Percentiles rank a stretch among this genome's conserved stretches.
Evolutionary conservation across 2,888 invertebrate genomes (phyloP).

Genomic region (Coleophora deauratella): DNA sequence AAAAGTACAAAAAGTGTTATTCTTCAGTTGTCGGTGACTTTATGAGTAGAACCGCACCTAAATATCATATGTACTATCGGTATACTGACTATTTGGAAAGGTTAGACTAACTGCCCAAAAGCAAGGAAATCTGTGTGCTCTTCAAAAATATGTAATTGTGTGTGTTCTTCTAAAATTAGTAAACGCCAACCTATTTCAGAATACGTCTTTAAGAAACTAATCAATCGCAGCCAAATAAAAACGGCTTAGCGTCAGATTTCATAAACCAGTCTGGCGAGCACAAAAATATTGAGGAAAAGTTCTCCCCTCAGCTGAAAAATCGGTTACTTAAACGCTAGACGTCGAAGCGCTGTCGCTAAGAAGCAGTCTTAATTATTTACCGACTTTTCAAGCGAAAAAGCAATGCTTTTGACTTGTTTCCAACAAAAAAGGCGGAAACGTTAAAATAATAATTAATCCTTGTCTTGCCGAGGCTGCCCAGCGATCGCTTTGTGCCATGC

Average conservation of each 20-base stretch:
- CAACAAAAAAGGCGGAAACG: slow-evolving; percentile 65
- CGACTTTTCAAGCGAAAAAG: slow-evolving; percentile 64
- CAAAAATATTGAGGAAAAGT: slow-evolving; percentile 27
- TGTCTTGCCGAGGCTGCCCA: slow-evolving; percentile 21
- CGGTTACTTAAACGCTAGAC: slow-evolving; percentile 41
- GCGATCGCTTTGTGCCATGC: slow-evolving; percentile 54
- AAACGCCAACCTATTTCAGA: too few relatives aligned
- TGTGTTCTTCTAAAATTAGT: too few relatives aligned
- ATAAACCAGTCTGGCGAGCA: slow-evolving; percentile 13
- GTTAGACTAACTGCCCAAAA: too few relatives aligned
- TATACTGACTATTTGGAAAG: too few relatives aligned
- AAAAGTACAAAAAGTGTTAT: too few relatives aligned
- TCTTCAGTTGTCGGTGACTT: too few relatives aligned
- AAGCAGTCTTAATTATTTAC: slow-evolving; percentile 67
- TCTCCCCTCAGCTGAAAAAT: slow-evolving; percentile 35
- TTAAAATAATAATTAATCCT: slow-evolving; percentile 75
- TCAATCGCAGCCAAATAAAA: slow-evolving; percentile 10
- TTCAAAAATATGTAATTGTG: too few relatives aligned
- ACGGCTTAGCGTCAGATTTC: slow-evolving; percentile 12
- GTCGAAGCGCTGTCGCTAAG: slow-evolving; percentile 58
- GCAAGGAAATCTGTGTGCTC: too few relatives aligned
- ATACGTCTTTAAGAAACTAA: background rate
- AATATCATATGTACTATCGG: too few relatives aligned
- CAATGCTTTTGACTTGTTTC: slow-evolving; percentile 68
- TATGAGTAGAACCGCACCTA: too few relatives aligned